A percentile compares a stretch with the other conserved stretches of the same genome.
phyloP scores from a whole-genome alignment of 2,888 invertebrate species.

The Perizoma affinitatum region DNA sequence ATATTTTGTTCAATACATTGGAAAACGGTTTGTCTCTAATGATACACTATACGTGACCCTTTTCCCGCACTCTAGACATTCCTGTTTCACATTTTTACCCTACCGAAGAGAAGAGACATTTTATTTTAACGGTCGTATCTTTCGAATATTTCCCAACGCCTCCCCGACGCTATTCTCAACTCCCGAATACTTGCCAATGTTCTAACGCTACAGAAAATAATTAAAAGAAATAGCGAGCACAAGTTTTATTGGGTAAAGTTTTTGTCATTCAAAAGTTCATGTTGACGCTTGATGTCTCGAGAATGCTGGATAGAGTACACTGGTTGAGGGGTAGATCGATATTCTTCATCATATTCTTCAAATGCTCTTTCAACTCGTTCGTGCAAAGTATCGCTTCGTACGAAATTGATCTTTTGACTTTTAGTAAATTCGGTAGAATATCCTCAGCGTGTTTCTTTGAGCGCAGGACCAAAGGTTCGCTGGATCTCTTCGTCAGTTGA shows the following conservation, averaged over 20 bases:
- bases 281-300: slow-evolving; percentile 41
- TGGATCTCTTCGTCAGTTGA: slow-evolving; percentile 43
- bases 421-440: slow-evolving; percentile 58
- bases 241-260: slow-evolving; percentile 45
- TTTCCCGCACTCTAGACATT: slow-evolving; percentile 57
- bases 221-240: slow-evolving; percentile 44
- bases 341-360: slow-evolving; percentile 55
- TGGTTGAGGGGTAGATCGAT: slow-evolving; percentile 47
- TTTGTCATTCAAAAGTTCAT: slow-evolving; percentile 27
- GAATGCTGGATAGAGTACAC: slow-evolving; percentile 47
- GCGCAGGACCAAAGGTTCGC: slow-evolving; percentile 35
- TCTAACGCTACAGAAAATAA: slow-evolving; percentile 45
- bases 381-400: slow-evolving; percentile 66
- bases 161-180: slow-evolving; percentile 58
- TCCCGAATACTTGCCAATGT: slow-evolving; percentile 59
- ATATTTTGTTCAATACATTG: slow-evolving; percentile 41
- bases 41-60: slow-evolving; percentile 44
- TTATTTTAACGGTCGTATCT: slow-evolving; percentile 70
- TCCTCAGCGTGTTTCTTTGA: slow-evolving; percentile 37
- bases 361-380: slow-evolving; percentile 62
- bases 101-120: slow-evolving; percentile 51
- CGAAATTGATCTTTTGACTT: slow-evolving; percentile 66
- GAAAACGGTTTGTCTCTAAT: slow-evolving; percentile 51
- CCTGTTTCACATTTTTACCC: slow-evolving; percentile 61
- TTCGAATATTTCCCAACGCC: slow-evolving; percentile 62